Base-by-base conservation (phyloP, 1,140 invertebrate species). In the Meloidogyne chitwoodi region DNA sequence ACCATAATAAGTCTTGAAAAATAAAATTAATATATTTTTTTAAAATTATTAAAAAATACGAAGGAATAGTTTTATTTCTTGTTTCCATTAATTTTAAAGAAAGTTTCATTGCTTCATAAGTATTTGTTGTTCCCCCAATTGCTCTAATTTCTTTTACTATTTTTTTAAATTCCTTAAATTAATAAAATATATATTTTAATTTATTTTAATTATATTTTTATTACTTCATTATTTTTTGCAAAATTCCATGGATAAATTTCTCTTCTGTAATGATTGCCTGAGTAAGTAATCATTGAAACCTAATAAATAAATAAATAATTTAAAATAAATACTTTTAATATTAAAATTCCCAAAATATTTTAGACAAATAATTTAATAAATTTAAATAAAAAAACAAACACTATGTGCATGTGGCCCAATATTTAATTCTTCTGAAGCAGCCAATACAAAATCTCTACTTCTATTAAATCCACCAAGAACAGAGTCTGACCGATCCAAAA, bases 281-380 rank as follows among this genome's bases (percentile, higher is more conserved):
- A 85, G 67, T 85, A 85, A n/a, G 86, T 84, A 73, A 85, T 85
- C 85, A 85, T 85, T 4, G 84, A 79, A 24, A 79, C 73, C 83
- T 84, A 29, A 64, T 31, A 16, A 14, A 16, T 66, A 14, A 24
- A n/a, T 16, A 29, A 66, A 31, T 16, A 65, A 27, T 31, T 31
- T 6, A 1, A 31, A 85, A 48, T 19, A 48, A 48, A 48, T 19
- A 41, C 11, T 41, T 12, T 12, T 34, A 34, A 34, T 10, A 34
- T 34, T 34, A n/a, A n/a, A n/a, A n/a, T 41, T 0, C 11, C 16
- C 11, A 41, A 1, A 41, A 41, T 41, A 41, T 41, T 41, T 12
- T 41, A 14, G 2, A 41, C 11, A 41, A 41, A 41, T 41, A 41
- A 41, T 41, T 16, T 41, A 14, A 2, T 14, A 48, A 16, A 48